Base-by-base conservation (phyloP, 2,888 invertebrate genomes). In the Catocala nupta region DNA sequence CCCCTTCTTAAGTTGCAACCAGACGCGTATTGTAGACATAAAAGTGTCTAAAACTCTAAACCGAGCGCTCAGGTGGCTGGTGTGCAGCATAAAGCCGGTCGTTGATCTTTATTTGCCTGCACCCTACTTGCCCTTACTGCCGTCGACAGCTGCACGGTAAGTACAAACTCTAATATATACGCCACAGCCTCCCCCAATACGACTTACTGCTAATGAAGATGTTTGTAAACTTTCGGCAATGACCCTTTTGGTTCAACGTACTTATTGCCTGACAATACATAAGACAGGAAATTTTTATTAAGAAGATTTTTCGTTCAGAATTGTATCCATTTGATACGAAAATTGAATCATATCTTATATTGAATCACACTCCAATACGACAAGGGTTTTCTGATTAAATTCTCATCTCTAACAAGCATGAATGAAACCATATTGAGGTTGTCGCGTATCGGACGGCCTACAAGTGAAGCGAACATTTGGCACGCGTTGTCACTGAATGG, bases 61-160 rank as follows among this genome's bases (percentile, higher is more conserved):
- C 80, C 78, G 39, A 74, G 78, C 83, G 80, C 82, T 86, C 87
- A 90, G 89, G 86, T 88, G 90, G 84, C 84, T 85, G 85, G 80
- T 65, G 79, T 59, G 70, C 62, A 69, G 80, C 75, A 76, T 83
- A 85, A 88, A 85, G 80, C 77, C 83, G 87, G 87, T 83, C 88
- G 83, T 90, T 90, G 89, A 90, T 91, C 91, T 88, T 87, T 88
- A 89, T 91, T 91, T 87, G 84, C 81, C 76, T 80, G 73, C 78
- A 60, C 81, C 79, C 74, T 67, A 59, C 75, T 66, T 68, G 68
- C 66, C 78, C 64, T 63, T 71, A 81, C 78, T 71, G 77, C 66
- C 75, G 77, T 39, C 55, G 71, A 56, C 72, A 78, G 78, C 81
- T 78, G 82, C 83, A 82, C 81, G 78, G 71, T 82, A 83, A 55